These are phyloP conservation scores for Colaptes auratus DNA, from an alignment of 2,113 vertebrate species.

Conservation along the genomic window DNA sequence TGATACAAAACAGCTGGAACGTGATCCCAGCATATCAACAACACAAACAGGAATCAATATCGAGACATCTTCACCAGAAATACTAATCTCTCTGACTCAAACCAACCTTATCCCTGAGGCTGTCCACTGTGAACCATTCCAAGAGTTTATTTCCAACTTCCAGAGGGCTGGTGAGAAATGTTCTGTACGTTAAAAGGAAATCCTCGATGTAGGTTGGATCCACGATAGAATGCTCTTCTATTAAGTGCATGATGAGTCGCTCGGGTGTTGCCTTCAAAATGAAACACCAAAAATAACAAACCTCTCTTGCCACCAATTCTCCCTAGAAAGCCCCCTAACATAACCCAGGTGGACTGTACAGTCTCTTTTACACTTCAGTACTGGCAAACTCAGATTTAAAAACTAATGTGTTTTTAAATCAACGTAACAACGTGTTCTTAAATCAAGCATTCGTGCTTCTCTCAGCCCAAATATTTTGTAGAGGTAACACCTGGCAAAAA, in stretches of 20 bases:
- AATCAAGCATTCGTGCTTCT: background rate
- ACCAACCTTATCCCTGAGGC: constrained; percentile 91
- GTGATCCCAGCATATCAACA: background rate
- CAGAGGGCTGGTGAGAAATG: constrained; percentile 92
- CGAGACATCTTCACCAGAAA: background rate
- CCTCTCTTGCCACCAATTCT: background rate
- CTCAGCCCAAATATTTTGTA: background rate
- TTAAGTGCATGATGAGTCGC: constrained; percentile 94
- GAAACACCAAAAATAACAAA: constrained; percentile 8
- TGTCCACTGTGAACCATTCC: constrained; percentile 94
- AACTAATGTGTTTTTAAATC: rapidly evolving
- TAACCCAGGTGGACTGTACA: background rate
- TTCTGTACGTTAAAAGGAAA: constrained; percentile 94
- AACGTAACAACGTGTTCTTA: background rate
- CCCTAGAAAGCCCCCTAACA: background rate
- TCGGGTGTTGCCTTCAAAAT: constrained; percentile 90
- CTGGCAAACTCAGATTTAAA: background rate
- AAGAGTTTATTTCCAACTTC: constrained; percentile 92
- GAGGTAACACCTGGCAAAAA: background rate
- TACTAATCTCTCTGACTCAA: background rate
- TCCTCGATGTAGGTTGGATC: constrained; percentile 98
- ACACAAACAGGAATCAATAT: background rate
- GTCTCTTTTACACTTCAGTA: background rate
- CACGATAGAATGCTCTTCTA: constrained; percentile 97
- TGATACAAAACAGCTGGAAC: background rate